Conservation (phyloP, 2,797 vertebrate species). For the Limosa lapponica region DNA sequence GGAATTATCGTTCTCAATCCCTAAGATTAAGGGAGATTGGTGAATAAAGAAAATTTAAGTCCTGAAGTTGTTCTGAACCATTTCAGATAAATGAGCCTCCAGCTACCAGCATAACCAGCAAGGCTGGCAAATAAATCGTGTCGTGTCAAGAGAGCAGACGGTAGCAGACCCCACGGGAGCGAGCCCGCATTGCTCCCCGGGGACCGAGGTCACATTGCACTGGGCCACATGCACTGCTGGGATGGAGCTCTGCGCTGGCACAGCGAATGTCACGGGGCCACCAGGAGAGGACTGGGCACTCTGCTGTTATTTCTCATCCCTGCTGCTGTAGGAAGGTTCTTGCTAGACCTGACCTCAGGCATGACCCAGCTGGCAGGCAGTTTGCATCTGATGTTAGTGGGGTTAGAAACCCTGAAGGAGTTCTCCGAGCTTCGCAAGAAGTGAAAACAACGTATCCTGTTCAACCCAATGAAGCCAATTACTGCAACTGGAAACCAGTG, state of each 20-base stretch:
- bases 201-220: neutral
- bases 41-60: constrained; percentile 18
- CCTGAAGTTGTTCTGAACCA: neutral
- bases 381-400: neutral
- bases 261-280: neutral
- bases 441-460: neutral
- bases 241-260: neutral
- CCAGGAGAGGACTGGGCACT: neutral
- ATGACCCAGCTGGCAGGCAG: neutral
- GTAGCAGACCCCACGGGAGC: rapidly evolving
- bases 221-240: rapidly evolving
- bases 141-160: neutral
- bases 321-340: neutral
- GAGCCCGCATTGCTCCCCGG: rapidly evolving
- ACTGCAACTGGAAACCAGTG: neutral
- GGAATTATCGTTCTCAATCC: constrained; percentile 24
- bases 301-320: neutral
- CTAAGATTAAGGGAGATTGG: constrained; percentile 29
- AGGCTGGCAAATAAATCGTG: neutral
- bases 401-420: neutral
- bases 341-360: neutral
- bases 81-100: constrained; percentile 7
- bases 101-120: neutral
- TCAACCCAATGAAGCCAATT: neutral
- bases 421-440: neutral